Conservation (phyloP, 2,113 vertebrate genomes). For the Rhinolophus ferrumequinum region DNA sequence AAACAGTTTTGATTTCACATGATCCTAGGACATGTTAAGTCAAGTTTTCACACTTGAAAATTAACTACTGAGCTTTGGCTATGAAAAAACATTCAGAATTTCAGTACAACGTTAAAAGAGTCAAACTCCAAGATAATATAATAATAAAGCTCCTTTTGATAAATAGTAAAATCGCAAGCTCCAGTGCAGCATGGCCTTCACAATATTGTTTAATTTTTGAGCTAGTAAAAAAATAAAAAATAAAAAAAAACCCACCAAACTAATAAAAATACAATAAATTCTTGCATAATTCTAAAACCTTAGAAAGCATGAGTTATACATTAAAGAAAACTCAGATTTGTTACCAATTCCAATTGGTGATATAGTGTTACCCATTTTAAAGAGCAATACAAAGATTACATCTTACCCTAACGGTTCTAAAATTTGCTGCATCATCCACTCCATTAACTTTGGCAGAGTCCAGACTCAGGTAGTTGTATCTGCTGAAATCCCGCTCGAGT, state of each 20-base stretch:
- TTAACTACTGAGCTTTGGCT: background rate
- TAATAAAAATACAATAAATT: conserved; percentile 42
- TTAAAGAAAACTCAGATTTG: conserved; percentile 4
- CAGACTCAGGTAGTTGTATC: conserved; percentile 97
- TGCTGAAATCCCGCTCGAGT: conserved; percentile 95
- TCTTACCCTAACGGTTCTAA: conserved; percentile 94
- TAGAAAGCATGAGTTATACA: background rate
- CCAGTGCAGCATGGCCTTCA: background rate
- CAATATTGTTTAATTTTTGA: background rate
- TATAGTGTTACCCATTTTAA: accelerated
- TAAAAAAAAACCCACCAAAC: background rate
- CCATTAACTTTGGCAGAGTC: conserved; percentile 95
- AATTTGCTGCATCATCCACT: conserved; percentile 95
- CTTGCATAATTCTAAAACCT: background rate
- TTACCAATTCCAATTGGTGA: background rate
- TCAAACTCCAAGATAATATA: background rate
- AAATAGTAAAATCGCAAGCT: background rate
- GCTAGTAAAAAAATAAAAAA: background rate
- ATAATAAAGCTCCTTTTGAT: background rate
- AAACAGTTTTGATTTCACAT: background rate
- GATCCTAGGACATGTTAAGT: background rate
- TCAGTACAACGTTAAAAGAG: conserved; percentile 2
- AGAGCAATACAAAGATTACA: background rate
- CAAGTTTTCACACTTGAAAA: conserved; percentile 45
- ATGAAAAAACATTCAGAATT: conserved; percentile 32